Percentiles rank a stretch among this genome's conserved stretches.
Conservation (phyloP, 2,113 vertebrate species). For the Eudorcas thomsonii region DNA sequence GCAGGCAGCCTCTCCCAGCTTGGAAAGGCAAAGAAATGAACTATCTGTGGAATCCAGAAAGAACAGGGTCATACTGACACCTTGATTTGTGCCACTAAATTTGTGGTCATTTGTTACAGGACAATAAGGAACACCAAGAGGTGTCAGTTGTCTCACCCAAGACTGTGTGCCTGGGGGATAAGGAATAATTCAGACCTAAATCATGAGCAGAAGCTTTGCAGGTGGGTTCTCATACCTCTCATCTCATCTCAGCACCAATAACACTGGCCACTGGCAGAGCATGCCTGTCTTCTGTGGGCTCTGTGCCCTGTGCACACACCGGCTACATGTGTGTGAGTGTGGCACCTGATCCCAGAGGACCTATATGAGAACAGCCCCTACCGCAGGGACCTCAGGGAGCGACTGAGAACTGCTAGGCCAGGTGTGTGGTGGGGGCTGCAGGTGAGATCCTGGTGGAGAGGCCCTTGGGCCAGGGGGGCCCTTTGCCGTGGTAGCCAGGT, state of each 20-base stretch:
- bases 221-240: not conserved
- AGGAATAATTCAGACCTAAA: not conserved
- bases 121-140: not conserved
- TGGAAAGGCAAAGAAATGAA: not conserved
- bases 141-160: not conserved
- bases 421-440: not conserved
- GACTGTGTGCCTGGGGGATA: too few species aligned
- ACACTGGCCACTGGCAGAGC: too few species aligned
- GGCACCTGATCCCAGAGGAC: not conserved
- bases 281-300: not conserved
- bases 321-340: not conserved
- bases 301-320: accelerated
- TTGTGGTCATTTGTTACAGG: not conserved
- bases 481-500: accelerated
- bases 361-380: not conserved
- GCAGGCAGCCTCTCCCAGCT: too few species aligned
- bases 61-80: accelerated
- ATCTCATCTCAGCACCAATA: not conserved
- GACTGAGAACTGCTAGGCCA: too few species aligned
- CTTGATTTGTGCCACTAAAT: not conserved
- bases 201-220: not conserved
- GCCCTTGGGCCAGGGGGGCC: accelerated
- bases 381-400: not conserved
- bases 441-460: accelerated
- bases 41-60: not conserved